These are phyloP conservation scores for Drosophila sucinea DNA, from an alignment of 1,140 invertebrate species.

Conservation along the genomic window DNA sequence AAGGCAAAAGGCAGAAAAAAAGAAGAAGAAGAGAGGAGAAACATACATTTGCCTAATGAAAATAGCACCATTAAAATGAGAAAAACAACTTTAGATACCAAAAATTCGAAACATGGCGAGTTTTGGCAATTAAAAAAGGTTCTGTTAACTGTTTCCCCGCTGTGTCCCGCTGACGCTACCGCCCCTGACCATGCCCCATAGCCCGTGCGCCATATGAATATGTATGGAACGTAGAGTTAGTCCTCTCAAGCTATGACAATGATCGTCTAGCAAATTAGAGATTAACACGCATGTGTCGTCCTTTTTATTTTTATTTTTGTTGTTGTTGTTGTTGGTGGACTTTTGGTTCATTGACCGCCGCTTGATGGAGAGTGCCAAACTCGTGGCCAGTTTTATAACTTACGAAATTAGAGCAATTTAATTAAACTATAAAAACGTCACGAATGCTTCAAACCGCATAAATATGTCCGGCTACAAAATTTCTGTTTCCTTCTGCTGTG, in stretches of 20 bases:
- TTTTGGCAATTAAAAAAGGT: slow-evolving; percentile 77
- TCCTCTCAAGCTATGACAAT: slow-evolving; percentile 25
- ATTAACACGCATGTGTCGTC: slow-evolving; percentile 79
- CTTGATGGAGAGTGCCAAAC: slow-evolving; percentile 49
- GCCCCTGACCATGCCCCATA: slow-evolving; percentile 21
- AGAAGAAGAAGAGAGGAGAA: slow-evolving; percentile 44
- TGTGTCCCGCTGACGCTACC: slow-evolving; percentile 43
- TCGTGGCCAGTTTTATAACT: slow-evolving; percentile 75
- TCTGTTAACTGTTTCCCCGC: slow-evolving; percentile 38
- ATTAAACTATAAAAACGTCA: slow-evolving; percentile 75
- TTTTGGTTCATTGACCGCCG: slow-evolving; percentile 65
- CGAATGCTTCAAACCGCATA: slow-evolving; percentile 61
- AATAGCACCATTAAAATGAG: slow-evolving; percentile 81
- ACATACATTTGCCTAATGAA: slow-evolving; percentile 82
- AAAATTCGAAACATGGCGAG: slow-evolving; percentile 75
- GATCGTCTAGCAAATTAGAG: slow-evolving; percentile 79
- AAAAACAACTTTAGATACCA: slow-evolving; percentile 82
- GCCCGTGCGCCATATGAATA: slow-evolving; percentile 10
- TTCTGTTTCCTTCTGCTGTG: neutral
- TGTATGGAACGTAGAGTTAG: slow-evolving; percentile 18
- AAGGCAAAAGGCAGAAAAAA: slow-evolving; percentile 34
- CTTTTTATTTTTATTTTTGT: slow-evolving; percentile 21
- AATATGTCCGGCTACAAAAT: slow-evolving; percentile 34
- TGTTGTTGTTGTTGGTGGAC: slow-evolving; percentile 1
- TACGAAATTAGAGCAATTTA: slow-evolving; percentile 76